A percentile compares a stretch with the other conserved stretches of the same genome.
These are phyloP conservation scores for Napeogenes inachia DNA, from an alignment of 2,888 invertebrate genomes.

Conservation along the genomic window DNA sequence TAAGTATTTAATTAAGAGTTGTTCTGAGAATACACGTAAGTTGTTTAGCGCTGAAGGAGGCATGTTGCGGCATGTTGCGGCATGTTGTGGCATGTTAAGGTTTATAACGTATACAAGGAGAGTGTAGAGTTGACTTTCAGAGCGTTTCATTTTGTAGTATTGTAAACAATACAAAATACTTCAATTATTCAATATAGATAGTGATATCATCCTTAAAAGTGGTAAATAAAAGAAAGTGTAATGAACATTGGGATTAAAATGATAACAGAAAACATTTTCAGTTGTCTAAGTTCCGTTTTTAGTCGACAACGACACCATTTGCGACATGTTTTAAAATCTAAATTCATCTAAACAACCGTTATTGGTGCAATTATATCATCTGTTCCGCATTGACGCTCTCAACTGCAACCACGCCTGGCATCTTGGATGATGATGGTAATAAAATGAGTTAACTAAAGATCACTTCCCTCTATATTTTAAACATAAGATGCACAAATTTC, in stretches of 20 bases:
- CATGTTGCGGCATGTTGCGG: no score
- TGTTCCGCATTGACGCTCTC: not conserved
- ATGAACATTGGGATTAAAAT: no score
- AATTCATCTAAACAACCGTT: not conserved
- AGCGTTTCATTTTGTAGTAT: no score
- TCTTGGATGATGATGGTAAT: not conserved
- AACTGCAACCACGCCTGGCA: not conserved
- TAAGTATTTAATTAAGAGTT: constrained; percentile 18
- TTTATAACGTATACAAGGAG: not conserved
- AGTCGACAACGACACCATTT: not conserved
- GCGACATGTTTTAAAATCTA: not conserved
- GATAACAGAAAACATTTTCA: no score
- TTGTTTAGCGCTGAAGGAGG: constrained; percentile 10
- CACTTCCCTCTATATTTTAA: not conserved
- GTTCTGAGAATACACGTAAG: constrained; percentile 21
- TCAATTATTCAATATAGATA: no score
- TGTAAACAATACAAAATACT: no score
- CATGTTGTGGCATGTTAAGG: no score
- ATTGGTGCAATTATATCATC: constrained; percentile 1
- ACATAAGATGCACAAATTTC: no score
- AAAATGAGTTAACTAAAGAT: not conserved
- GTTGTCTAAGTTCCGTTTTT: not conserved
- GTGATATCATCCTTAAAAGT: no score
- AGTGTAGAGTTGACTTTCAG: not conserved
- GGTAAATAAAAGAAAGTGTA: no score